A percentile compares a stretch with the other conserved stretches of the same genome.
phyloP scores from a whole-genome alignment of 2,113 vertebrate genomes.

The Blennius ocellaris region DNA sequence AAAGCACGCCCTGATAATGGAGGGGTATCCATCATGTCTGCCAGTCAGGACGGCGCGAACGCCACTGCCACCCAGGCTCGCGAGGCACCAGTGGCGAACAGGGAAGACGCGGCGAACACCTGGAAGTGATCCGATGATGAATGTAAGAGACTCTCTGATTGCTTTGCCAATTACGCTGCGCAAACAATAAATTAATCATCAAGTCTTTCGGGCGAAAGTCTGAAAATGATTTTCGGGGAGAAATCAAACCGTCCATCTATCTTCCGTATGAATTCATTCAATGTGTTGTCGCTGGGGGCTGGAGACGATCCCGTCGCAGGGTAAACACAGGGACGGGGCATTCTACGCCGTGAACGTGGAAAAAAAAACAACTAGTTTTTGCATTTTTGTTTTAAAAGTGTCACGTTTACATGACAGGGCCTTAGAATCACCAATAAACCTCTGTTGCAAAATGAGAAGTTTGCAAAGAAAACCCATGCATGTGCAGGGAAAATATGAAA shows the following conservation, averaged over 20 bases:
- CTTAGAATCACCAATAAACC: no score
- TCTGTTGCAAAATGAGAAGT: no score
- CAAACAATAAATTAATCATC: conserved; percentile 48
- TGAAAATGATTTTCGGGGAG: neutral
- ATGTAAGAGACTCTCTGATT: conserved; percentile 31
- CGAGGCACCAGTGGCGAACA: conserved; percentile 33
- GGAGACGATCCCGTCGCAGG: no score
- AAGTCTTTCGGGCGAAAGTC: conserved; percentile 6
- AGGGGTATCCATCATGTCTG: conserved; percentile 74
- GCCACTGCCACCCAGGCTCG: conserved; percentile 47
- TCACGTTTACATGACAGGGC: no score
- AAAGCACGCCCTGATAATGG: conserved; percentile 67
- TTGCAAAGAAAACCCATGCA: no score
- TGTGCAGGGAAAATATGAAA: no score
- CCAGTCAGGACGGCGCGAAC: conserved; percentile 54
- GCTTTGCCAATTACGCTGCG: conserved; percentile 34
- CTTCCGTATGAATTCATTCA: neutral
- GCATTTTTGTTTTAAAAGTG: no score
- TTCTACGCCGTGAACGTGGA: no score
- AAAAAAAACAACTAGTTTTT: no score
- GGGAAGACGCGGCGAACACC: conserved; percentile 28
- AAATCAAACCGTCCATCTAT: neutral
- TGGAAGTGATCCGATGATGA: conserved; percentile 45
- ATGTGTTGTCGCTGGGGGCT: no score
- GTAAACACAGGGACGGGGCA: no score